Evolutionary conservation across 2,113 vertebrate species (phyloP), one percentile per base, ranked within the genome.

Genomic region (Psittacula cyanocephala): DNA sequence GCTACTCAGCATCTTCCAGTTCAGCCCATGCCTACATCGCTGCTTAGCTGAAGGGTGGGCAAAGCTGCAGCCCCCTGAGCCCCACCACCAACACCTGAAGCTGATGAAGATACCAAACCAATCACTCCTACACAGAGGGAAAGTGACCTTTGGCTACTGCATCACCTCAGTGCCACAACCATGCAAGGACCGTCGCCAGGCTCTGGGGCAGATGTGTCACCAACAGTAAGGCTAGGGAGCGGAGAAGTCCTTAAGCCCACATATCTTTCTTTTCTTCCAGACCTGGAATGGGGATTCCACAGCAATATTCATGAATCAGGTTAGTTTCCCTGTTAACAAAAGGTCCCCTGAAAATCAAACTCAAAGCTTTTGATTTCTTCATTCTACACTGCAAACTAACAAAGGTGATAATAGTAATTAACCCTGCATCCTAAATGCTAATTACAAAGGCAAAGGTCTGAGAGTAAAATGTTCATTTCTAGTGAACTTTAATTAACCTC

Each of bases 401-500:
- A 79, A 64, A 94, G 70, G 65, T 11, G 65, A 89, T 41, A 82
- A 81, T 89, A 84, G 83, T 76, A 92, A 94, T 96, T 89, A 95
- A 91, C 81, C 85, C 39, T 62, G 75, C n/a, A 4, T 89, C 68
- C n/a, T 82, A 85, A 91, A 65, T 69, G 81, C 88, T 96, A 95
- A 94, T 96, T 87, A 77, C 75, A 88, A 57, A 87, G 78, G 29
- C 59, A 60, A 28, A 89, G 35, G 44, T 79, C 59, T 88, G 57
- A 49, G 69, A 89, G 53, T 64, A 80, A 65, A 72, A 79, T 70
- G 37, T 44, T 80, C 25, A 72, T 88, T 88, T 74, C 87, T 43
- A 69, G 23, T 91, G 87, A 94, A 80, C 84, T 87, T 93, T 80
- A 91, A 97, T 95, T 96, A 97, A 94, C 93, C 89, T 74, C 75